phyloP scores from a whole-genome alignment of 2,113 vertebrate genomes.

The Odontophorus gujanensis region DNA sequence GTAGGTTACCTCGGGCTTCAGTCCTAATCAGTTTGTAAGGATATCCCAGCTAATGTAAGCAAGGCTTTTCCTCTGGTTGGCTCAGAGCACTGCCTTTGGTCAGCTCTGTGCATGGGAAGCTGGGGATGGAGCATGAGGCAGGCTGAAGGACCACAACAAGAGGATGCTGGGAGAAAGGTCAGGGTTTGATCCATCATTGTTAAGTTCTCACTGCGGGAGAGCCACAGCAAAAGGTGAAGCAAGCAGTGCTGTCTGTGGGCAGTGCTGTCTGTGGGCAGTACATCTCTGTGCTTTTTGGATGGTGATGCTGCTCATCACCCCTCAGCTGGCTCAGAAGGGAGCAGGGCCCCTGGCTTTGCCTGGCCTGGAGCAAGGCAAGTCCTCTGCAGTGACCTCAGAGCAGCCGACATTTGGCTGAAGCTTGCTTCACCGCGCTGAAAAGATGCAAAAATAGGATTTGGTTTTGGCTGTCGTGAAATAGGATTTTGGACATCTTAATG shows the following conservation, averaged over 20 bases:
- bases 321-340: not conserved
- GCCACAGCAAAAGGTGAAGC: not conserved
- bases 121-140: not conserved
- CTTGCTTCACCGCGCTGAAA: not conserved
- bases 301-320: not conserved
- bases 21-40: not conserved
- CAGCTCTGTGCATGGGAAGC: not conserved
- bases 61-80: not conserved
- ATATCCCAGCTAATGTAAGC: not conserved
- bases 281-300: not conserved
- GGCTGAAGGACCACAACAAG: not conserved
- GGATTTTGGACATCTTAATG: not conserved
- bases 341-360: not conserved
- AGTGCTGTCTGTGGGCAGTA: not conserved
- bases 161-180: not conserved
- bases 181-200: not conserved
- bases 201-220: not conserved
- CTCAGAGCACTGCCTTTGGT: not conserved
- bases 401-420: not conserved
- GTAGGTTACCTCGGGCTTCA: not conserved
- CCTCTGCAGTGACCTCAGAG: not conserved
- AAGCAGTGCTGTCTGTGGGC: fast-evolving
- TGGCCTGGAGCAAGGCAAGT: not conserved
- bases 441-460: not conserved
- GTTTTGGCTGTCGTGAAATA: not conserved